These are phyloP conservation scores for Branchipolynoe longqiensis DNA, from an alignment of 2,888 invertebrate genomes.

Conservation along the genomic window DNA sequence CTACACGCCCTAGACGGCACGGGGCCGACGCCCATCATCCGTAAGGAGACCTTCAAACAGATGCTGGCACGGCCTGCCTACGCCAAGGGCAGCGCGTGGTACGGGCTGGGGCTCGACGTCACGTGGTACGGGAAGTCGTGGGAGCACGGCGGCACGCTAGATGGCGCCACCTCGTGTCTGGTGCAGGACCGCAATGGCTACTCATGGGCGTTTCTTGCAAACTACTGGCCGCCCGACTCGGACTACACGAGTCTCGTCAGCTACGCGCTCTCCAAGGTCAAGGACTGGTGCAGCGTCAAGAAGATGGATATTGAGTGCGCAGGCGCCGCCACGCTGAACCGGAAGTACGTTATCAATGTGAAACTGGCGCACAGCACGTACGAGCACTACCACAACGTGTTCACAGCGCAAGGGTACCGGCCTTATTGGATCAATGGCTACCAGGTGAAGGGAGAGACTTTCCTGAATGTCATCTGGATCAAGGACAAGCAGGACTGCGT, in stretches of 20 bases:
- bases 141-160: slow-evolving; percentile 78
- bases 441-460: slow-evolving; percentile 57
- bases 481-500: slow-evolving; percentile 54
- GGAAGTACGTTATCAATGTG: slow-evolving; percentile 50
- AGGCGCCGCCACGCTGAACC: slow-evolving; percentile 58
- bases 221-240: slow-evolving; percentile 76
- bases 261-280: slow-evolving; percentile 70
- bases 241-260: slow-evolving; percentile 76
- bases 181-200: slow-evolving; percentile 71
- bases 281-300: slow-evolving; percentile 59
- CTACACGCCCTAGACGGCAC: slow-evolving; percentile 59
- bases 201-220: slow-evolving; percentile 74
- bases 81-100: slow-evolving; percentile 69
- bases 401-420: slow-evolving; percentile 51
- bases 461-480: slow-evolving; percentile 70
- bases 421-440: slow-evolving; percentile 60
- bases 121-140: slow-evolving; percentile 73
- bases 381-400: slow-evolving; percentile 30
- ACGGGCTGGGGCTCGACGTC: slow-evolving; percentile 77
- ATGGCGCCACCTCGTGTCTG: slow-evolving; percentile 75
- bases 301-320: slow-evolving; percentile 10
- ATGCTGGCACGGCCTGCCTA: slow-evolving; percentile 72
- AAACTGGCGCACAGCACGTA: slow-evolving; percentile 43
- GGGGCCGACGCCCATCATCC: slow-evolving; percentile 31
- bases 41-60: slow-evolving; percentile 60